Evolutionary conservation across 2,113 vertebrate species (phyloP), one percentile per base, ranked within the genome.

Genomic region (Oryzias celebensis): DNA sequence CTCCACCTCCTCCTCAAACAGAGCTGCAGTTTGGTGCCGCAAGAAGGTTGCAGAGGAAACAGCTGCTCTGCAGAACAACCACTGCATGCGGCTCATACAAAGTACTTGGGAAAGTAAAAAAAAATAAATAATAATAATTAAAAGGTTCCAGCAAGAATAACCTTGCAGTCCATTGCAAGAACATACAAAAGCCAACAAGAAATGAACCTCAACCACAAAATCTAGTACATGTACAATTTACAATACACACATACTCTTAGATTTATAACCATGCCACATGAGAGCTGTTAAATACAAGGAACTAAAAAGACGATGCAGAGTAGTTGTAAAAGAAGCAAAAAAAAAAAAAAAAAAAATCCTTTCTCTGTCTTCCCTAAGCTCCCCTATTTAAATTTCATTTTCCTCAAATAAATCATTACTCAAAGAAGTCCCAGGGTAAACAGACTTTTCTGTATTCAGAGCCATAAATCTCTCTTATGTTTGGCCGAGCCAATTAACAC

Each of bases 21-120:
- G 65, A 83, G 63, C 62, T 41, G 46, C 4, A 60, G 75, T 88
- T 85, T 78, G 59, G 45, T 75, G 80, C 83, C 77, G 82, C 71
- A 58, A 36, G 56, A 78, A 73, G 82, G 79, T 86, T 90, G 79
- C 82, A 88, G 78, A 84, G 87, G 73, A 85, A 87, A 75, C 87
- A 88, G 82, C 81, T 85, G 84, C 78, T 82, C 53, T 53, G 62
- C 62, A 79, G 62, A 78, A 78, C 80, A 81, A 74, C 47, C 68
- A 67, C 79, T 78, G 79, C 62, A 60, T 46, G 58, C 65, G 44
- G 76, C 65, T 61, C 62, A 26, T 51, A 56, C 46, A 62, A 59
- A 74, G 65, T 62, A 73, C 67, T 50, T 60, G 50, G 65, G 59
- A 65, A 65, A 52, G 80, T 64, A 65, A 28, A 62, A 10, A 24